phyloP scores from a whole-genome alignment of 2,888 invertebrate species.

The Pilophorus perplexus region DNA sequence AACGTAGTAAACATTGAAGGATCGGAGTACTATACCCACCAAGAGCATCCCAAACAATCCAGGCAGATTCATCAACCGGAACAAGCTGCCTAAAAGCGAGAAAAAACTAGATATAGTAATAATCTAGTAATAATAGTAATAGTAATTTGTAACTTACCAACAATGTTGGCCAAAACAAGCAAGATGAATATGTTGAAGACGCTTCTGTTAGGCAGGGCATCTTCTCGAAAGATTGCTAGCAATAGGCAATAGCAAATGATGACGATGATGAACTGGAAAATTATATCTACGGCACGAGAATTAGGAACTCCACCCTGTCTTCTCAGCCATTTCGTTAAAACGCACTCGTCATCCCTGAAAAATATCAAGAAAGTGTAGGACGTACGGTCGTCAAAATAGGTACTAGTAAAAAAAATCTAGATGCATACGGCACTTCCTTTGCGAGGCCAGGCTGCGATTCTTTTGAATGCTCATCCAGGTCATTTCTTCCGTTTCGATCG shows the following conservation, averaged over 20 bases:
- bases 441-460: too few species aligned
- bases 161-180: slow-evolving; percentile 12
- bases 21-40: slow-evolving; percentile 58
- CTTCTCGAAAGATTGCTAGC: slow-evolving; percentile 21
- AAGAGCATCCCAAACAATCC: slow-evolving; percentile 65
- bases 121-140: too few species aligned
- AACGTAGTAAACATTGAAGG: slow-evolving; percentile 54
- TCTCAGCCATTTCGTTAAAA: background rate
- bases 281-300: slow-evolving; percentile 5
- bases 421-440: too few species aligned
- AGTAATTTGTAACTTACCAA: slow-evolving; percentile 1
- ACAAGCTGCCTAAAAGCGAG: slow-evolving; percentile 19
- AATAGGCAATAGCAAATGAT: slow-evolving; percentile 36
- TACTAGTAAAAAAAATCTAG: too few species aligned
- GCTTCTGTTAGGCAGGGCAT: slow-evolving; percentile 34
- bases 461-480: too few species aligned
- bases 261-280: slow-evolving; percentile 27
- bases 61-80: slow-evolving; percentile 51
- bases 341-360: background rate
- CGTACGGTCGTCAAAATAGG: background rate
- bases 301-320: slow-evolving; percentile 26
- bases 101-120: too few species aligned
- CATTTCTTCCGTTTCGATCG: too few species aligned
- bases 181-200: slow-evolving; percentile 24
- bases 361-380: background rate